Evolutionary conservation across 2,888 invertebrate species (phyloP).

Genomic region (Eugnorisma glareosa): DNA sequence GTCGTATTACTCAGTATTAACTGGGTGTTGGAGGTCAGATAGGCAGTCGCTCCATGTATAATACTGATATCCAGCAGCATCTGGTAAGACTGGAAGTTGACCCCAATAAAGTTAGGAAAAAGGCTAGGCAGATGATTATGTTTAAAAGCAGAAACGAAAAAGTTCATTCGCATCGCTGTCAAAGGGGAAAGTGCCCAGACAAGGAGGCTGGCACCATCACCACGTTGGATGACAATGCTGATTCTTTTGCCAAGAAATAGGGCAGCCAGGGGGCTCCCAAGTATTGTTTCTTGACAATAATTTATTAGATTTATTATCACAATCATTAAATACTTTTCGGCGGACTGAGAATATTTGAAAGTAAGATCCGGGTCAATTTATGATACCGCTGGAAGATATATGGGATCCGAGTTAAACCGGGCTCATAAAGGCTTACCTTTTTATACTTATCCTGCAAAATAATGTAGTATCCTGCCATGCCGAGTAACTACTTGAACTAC

Average conservation of each 20-base stretch:
- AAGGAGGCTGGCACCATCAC: neutral
- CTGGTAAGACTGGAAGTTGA: no score
- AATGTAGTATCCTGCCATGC: neutral
- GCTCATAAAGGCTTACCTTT: neutral
- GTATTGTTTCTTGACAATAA: neutral
- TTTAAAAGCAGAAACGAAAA: no score
- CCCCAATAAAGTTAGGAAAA: no score
- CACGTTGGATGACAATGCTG: neutral
- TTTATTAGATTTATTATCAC: neutral
- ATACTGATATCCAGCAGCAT: no score
- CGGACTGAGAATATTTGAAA: neutral
- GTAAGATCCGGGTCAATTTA: neutral
- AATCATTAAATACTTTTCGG: neutral
- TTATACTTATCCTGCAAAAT: neutral
- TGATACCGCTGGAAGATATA: neutral
- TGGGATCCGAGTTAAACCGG: neutral
- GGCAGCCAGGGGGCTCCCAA: neutral
- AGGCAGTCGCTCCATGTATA: no score
- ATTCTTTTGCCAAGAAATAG: neutral
- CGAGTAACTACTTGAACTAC: neutral
- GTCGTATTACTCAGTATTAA: no score
- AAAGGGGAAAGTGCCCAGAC: neutral
- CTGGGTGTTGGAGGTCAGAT: no score
- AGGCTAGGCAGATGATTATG: no score
- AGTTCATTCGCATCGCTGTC: neutral